Evolutionary conservation across 2,797 vertebrate species (phyloP), one percentile per base, ranked within the genome.

Genomic region (Bufotes viridis): DNA sequence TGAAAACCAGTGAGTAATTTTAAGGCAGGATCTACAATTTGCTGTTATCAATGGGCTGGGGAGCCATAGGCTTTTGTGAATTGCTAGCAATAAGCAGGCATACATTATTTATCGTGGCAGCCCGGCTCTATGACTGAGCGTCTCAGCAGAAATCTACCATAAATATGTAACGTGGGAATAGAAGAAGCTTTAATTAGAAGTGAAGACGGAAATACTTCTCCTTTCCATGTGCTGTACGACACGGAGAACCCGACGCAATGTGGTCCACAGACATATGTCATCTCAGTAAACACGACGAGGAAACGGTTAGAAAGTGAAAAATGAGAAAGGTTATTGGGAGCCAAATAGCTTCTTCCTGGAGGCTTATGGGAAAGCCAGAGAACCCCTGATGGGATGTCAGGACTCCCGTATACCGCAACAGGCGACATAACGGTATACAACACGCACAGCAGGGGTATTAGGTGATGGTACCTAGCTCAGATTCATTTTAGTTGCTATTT

Each of bases 101-200:
- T 88, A 70, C 82, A 88, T 88, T 80, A 84, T 88, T 88, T 74
- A 88, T 85, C 29, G 81, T 72, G 86, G 76, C 75, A 84, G 63
- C 82, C 82, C 7, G 76, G 67, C 65, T 74, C 18, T 53, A 55
- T 84, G 76, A 80, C 76, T 85, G 67, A 78, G 57, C n/a, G 81
- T 87, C 87, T 84, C 74, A 87, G 72, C 55, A 88, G 82, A 85
- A 74, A 85, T 63, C 69, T 34, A 53, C 80, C 18, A 55, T 82
- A 79, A 63, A 85, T 49, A 75, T 72, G 53, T 57, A 78, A 67
- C 81, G 1, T 65, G 87, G 76, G 87, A 84, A 84, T 80, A 81
- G 67, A 34, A 55, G 53, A 13, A n/a, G 53, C 65, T 80, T 85
- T 58, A 74, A 85, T 88, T 88, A 85, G 76, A 80, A 60, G 65